These are phyloP conservation scores for Sinodicranocentrus sp. DNA, from an alignment of 2,888 invertebrate species.

Conservation along the genomic window DNA sequence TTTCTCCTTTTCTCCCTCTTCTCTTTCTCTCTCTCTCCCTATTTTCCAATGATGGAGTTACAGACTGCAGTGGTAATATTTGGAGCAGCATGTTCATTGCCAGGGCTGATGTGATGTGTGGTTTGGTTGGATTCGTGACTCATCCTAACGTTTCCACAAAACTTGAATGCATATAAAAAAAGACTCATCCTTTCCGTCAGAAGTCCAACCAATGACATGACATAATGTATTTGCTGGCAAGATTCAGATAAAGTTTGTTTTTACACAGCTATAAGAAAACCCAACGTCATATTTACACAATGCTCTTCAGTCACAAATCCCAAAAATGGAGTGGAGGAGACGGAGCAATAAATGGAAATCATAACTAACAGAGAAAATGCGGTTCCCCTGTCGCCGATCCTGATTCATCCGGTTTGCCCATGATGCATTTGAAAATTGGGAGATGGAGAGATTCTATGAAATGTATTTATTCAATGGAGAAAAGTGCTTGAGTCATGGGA, in stretches of 20 bases:
- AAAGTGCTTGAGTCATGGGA: too few relatives aligned
- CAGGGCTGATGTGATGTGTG: slow-evolving; percentile 17
- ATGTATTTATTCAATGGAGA: too few relatives aligned
- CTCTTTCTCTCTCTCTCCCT: neutral
- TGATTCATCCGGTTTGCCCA: neutral
- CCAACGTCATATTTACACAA: slow-evolving; percentile 12
- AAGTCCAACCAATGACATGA: slow-evolving; percentile 5
- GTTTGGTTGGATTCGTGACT: neutral
- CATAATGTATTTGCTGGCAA: slow-evolving; percentile 29
- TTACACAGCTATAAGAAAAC: neutral
- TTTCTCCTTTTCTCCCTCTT: neutral
- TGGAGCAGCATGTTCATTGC: slow-evolving; percentile 19
- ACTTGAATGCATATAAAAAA: too few relatives aligned
- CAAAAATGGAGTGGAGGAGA: neutral
- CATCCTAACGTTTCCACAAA: neutral
- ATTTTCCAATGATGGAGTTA: slow-evolving; percentile 14
- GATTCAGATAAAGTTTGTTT: slow-evolving; percentile 1
- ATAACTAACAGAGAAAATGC: slow-evolving; percentile 8
- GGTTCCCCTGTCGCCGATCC: neutral
- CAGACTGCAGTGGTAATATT: slow-evolving; percentile 45
- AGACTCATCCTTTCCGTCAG: neutral
- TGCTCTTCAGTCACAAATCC: neutral
- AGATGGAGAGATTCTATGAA: too few relatives aligned
- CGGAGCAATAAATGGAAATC: slow-evolving; percentile 26
- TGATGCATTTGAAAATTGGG: neutral